Evolutionary conservation across 2,113 vertebrate genomes (phyloP).

Genomic region (Micronisus gabar): DNA sequence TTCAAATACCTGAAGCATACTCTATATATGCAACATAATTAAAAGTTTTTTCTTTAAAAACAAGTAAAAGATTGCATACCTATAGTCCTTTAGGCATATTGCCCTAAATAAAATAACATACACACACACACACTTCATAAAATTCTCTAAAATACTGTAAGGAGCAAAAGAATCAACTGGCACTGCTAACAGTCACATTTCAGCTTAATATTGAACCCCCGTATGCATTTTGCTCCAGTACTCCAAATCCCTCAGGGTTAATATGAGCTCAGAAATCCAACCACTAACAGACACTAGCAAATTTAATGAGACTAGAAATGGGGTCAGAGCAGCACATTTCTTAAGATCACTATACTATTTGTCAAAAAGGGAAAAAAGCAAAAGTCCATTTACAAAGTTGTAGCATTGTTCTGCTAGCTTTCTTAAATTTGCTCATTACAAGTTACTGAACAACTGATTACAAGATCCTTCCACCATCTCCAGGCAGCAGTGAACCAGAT

Average conservation of each 20-base stretch:
- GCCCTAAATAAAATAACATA: neutral
- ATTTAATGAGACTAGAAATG: conserved; percentile 54
- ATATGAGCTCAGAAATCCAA: neutral
- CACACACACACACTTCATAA: neutral
- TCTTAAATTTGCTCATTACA: conserved; percentile 28
- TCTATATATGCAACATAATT: neutral
- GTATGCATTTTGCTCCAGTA: neutral
- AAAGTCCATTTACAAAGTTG: neutral
- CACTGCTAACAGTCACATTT: neutral
- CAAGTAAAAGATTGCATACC: neutral
- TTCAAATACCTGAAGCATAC: neutral
- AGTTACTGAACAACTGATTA: conserved; percentile 25
- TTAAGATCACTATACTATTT: neutral
- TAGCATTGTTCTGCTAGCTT: neutral
- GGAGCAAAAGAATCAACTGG: neutral
- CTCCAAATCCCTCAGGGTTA: conserved; percentile 5
- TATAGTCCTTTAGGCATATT: neutral
- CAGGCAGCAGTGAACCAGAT: neutral
- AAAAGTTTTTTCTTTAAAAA: neutral
- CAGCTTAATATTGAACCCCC: neutral
- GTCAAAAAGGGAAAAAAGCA: neutral
- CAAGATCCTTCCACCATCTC: neutral
- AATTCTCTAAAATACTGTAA: neutral
- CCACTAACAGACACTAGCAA: neutral
- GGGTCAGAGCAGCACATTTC: conserved; percentile 9